These are phyloP conservation scores for Brachirus orientalis DNA, from an alignment of 2,113 vertebrate species.

Conservation along the genomic window DNA sequence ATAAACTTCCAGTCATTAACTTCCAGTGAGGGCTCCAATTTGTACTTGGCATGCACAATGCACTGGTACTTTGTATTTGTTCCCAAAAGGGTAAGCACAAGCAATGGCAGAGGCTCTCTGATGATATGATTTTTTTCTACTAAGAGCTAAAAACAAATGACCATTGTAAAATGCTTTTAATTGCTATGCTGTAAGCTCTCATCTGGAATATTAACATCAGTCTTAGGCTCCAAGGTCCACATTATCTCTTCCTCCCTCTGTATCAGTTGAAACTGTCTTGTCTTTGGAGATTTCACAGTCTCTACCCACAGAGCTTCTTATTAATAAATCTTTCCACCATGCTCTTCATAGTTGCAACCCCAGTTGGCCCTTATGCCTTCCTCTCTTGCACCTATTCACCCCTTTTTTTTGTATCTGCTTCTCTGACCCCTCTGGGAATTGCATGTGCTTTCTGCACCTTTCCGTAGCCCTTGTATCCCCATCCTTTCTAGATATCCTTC, in stretches of 20 bases:
- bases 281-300: slow-evolving; percentile 53
- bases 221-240: slow-evolving; percentile 8
- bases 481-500: slow-evolving; percentile 48
- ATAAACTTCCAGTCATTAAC: no score
- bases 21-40: background rate
- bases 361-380: slow-evolving; percentile 18
- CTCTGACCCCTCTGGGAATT: slow-evolving; percentile 44
- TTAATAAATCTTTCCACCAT: slow-evolving; percentile 60
- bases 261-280: slow-evolving; percentile 47
- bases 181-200: slow-evolving; percentile 6
- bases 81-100: background rate
- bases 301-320: slow-evolving; percentile 35
- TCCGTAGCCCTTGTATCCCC: slow-evolving; percentile 42
- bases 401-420: slow-evolving; percentile 47
- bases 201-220: slow-evolving; percentile 26
- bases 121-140: slow-evolving; percentile 12
- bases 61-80: background rate
- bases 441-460: slow-evolving; percentile 68
- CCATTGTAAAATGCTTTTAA: slow-evolving; percentile 20
- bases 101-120: slow-evolving; percentile 1
- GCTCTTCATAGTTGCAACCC: slow-evolving; percentile 12
- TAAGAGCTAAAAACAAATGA: slow-evolving; percentile 42
- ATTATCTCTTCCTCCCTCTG: slow-evolving; percentile 34
- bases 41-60: background rate
- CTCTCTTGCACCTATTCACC: slow-evolving; percentile 43